Conservation (phyloP, 2,888 invertebrate species). For the Unio delphinus region DNA sequence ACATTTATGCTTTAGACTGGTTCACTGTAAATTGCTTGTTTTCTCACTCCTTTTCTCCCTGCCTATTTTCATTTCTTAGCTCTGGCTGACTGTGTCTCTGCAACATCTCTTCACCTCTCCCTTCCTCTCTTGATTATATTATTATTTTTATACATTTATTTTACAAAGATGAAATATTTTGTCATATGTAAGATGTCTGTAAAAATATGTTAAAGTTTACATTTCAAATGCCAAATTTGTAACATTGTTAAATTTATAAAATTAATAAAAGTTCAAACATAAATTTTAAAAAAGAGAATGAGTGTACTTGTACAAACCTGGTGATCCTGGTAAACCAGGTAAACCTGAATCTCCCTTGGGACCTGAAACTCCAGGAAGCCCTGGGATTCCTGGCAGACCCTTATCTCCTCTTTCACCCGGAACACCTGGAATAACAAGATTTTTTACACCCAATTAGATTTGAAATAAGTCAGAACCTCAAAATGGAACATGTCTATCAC, state of each 20-base stretch:
- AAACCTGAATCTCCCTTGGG: conserved; percentile 69
- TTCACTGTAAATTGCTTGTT: too few relatives aligned
- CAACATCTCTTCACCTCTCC: too few relatives aligned
- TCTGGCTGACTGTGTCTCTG: too few relatives aligned
- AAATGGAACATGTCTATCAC: too few relatives aligned
- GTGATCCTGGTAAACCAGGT: conserved; percentile 75
- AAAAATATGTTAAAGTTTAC: neutral
- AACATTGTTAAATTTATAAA: too few relatives aligned
- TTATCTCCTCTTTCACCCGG: conserved; percentile 56
- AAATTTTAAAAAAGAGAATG: too few relatives aligned
- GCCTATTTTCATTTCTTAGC: too few relatives aligned
- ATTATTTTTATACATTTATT: neutral
- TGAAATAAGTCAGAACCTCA: neutral
- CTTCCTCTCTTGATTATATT: too few relatives aligned
- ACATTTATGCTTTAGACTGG: too few relatives aligned
- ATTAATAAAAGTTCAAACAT: too few relatives aligned
- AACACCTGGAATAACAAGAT: conserved; percentile 37
- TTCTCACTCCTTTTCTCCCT: too few relatives aligned
- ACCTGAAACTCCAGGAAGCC: conserved; percentile 52
- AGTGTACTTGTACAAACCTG: conserved; percentile 23
- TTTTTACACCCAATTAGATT: conserved; percentile 1
- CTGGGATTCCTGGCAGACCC: conserved; percentile 43
- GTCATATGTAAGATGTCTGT: neutral
- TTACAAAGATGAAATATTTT: neutral
- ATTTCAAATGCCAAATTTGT: too few relatives aligned